Percentiles rank a stretch among this genome's conserved stretches.
Evolutionary conservation across 64 coral and sea anemone species (phyloP).

Genomic region (Anthopleura sola): DNA sequence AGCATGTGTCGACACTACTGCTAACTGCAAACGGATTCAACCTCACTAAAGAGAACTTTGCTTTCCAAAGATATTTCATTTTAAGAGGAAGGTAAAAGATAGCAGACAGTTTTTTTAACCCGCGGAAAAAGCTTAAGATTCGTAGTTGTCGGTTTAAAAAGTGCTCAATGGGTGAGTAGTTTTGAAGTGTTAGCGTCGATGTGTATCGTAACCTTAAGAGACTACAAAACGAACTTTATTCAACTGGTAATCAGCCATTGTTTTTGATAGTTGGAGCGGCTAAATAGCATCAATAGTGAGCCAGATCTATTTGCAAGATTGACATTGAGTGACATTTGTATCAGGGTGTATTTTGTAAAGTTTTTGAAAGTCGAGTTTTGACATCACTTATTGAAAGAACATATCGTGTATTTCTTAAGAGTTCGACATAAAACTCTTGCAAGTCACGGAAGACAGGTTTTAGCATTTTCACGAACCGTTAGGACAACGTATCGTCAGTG

Average conservation of each 20-base stretch:
- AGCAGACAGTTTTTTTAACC: background rate
- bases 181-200: background rate
- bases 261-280: background rate
- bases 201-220: background rate
- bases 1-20: background rate
- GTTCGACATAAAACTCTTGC: background rate
- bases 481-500: too few relatives aligned
- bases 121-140: background rate
- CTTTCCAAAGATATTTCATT: background rate
- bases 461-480: background rate
- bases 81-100: background rate
- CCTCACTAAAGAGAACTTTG: background rate
- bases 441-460: background rate
- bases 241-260: background rate
- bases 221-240: slow-evolving; percentile 10
- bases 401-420: background rate
- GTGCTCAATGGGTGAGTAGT: background rate
- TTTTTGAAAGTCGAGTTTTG: background rate
- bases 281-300: background rate
- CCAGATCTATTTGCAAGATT: background rate
- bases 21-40: background rate
- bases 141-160: background rate
- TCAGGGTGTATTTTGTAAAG: background rate
- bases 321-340: background rate
- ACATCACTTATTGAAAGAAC: background rate